Conservation (phyloP, 1,140 invertebrate species). For the Acyrthosiphon pisum region DNA sequence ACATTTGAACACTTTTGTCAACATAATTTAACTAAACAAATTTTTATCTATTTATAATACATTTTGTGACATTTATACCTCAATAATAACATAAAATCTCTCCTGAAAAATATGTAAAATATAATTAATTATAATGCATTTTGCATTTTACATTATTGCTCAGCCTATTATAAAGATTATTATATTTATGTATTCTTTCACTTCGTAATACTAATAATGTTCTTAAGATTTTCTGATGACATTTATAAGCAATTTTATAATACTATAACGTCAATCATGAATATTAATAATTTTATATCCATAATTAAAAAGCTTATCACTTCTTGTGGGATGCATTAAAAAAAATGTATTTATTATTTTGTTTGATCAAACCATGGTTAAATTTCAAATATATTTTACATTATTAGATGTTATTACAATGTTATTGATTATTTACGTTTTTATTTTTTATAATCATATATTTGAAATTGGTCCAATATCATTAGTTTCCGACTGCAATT, state of each 20-base stretch:
- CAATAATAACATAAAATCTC: too few relatives aligned
- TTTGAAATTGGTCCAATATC: not conserved
- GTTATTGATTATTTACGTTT: not conserved
- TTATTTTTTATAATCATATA: not conserved
- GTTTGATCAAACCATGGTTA: not conserved
- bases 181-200: too few relatives aligned
- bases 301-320: not conserved
- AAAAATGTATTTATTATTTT: not conserved
- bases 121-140: too few relatives aligned
- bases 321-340: not conserved
- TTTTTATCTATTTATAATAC: too few relatives aligned
- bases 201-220: too few relatives aligned
- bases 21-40: too few relatives aligned
- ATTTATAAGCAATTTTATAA: not conserved
- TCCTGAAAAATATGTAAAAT: too few relatives aligned
- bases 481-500: not conserved
- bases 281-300: not conserved
- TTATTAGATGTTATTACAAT: not conserved
- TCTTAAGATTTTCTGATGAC: not conserved
- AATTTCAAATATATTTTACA: not conserved
- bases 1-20: too few relatives aligned
- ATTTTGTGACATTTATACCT: too few relatives aligned
- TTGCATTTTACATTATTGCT: too few relatives aligned
- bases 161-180: too few relatives aligned
- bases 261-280: not conserved